A percentile compares a stretch with the other conserved stretches of the same genome.
phyloP scores from a whole-genome alignment of 1,140 invertebrate species.

The Grapholita molesta region DNA sequence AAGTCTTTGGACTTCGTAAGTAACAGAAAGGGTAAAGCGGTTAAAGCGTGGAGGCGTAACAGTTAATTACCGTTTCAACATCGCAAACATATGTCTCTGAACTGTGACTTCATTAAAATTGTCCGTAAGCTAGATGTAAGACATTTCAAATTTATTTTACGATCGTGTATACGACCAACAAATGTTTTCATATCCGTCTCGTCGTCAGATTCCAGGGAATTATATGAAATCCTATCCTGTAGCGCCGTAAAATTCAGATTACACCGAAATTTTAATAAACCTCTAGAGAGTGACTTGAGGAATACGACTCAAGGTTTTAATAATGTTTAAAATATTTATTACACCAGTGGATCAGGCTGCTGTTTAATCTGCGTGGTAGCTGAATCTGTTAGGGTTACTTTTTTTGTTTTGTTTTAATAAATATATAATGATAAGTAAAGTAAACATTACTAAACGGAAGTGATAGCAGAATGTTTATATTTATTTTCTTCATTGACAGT shows the following conservation, averaged over 20 bases:
- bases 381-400: background rate
- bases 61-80: background rate
- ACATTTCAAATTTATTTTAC: constrained; percentile 27
- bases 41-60: background rate
- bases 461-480: too few species aligned
- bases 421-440: background rate
- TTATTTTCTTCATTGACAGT: too few species aligned
- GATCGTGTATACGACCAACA: constrained; percentile 26
- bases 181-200: constrained; percentile 32
- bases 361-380: background rate
- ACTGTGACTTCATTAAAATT: background rate
- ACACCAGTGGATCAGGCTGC: background rate
- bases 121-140: constrained; percentile 6
- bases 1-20: too few species aligned
- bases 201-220: constrained; percentile 30
- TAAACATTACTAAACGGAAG: too few species aligned
- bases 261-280: constrained; percentile 46
- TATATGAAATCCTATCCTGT: constrained; percentile 32
- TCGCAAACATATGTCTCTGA: background rate
- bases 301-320: constrained; percentile 12
- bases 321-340: constrained; percentile 18
- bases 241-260: constrained; percentile 41
- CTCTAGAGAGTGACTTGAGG: background rate
- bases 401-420: background rate
- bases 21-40: too few species aligned